Percentiles rank a stretch among this genome's conserved stretches.
These are phyloP conservation scores for Coenonympha arcania DNA, from an alignment of 2,888 invertebrate species.

Conservation along the genomic window DNA sequence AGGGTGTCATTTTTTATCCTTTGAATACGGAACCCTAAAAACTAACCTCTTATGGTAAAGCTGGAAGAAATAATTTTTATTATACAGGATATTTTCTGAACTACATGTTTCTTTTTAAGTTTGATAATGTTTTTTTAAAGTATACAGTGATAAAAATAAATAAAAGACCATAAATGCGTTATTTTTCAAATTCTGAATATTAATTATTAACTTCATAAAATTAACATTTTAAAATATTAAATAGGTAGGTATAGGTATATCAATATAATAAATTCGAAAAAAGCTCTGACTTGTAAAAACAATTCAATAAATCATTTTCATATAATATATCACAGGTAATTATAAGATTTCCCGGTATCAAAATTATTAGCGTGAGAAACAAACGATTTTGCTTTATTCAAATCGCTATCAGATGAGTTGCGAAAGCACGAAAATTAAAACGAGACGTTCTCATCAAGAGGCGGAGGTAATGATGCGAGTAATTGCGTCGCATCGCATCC, in stretches of 20 bases:
- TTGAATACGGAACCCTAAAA: too few species aligned
- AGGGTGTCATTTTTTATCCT: too few species aligned
- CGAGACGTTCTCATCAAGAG: slow-evolving; percentile 34
- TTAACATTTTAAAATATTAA: not conserved
- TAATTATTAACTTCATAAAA: too few species aligned
- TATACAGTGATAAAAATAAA: too few species aligned
- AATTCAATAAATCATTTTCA: not conserved
- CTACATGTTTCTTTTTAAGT: too few species aligned
- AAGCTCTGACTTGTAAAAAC: not conserved
- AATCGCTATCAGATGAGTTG: slow-evolving; percentile 26
- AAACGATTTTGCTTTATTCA: slow-evolving; percentile 15
- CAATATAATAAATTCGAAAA: not conserved
- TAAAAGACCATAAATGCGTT: too few species aligned
- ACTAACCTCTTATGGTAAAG: too few species aligned
- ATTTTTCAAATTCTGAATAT: too few species aligned
- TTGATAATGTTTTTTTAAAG: too few species aligned
- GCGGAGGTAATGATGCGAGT: slow-evolving; percentile 34
- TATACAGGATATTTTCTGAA: too few species aligned
- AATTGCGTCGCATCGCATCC: slow-evolving; percentile 40
- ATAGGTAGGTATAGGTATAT: not conserved
- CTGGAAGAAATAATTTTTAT: too few species aligned
- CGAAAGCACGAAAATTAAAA: slow-evolving; percentile 33
- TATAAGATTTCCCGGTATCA: slow-evolving; percentile 14
- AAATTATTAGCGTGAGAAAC: slow-evolving; percentile 28
- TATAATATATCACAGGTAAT: not conserved